These are phyloP conservation scores for Perizoma affinitatum DNA, from an alignment of 2,888 invertebrate genomes.

Conservation along the genomic window DNA sequence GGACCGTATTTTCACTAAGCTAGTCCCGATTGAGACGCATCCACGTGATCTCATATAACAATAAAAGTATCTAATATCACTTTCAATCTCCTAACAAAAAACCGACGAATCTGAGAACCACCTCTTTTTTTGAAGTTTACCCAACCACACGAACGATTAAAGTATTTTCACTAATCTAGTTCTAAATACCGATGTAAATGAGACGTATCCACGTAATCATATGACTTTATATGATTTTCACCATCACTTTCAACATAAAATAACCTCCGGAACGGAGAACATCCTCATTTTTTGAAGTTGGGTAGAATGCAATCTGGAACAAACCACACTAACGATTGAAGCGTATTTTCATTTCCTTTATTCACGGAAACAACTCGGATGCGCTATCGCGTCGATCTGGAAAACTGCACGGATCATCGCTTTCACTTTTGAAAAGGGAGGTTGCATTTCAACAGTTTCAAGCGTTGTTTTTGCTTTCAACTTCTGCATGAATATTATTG, in stretches of 20 bases:
- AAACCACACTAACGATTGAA: slow-evolving; percentile 8
- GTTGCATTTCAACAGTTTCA: slow-evolving; percentile 6
- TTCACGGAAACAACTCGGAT: slow-evolving; percentile 20
- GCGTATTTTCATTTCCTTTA: slow-evolving; percentile 21
- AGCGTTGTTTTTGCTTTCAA: not conserved
- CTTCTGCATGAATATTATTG: not conserved
- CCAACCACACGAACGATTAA: slow-evolving; percentile 5
- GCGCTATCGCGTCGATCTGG: slow-evolving; percentile 14
- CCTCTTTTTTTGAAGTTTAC: no score
- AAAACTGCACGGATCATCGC: slow-evolving; percentile 25
- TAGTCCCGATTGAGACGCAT: no score
- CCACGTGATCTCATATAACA: no score
- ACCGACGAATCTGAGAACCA: no score
- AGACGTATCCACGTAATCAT: no score
- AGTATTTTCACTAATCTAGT: slow-evolving; percentile 10
- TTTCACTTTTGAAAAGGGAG: slow-evolving; percentile 14
- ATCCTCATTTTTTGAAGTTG: no score
- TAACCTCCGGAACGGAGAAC: no score
- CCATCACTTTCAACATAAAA: no score
- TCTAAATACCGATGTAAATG: no score
- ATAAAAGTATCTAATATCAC: no score
- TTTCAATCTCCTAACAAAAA: no score
- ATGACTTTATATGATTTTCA: no score
- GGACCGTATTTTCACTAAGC: slow-evolving; percentile 15
- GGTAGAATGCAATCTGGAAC: not conserved